Base-by-base conservation (phyloP, 2,113 vertebrate species). In the Cynoglossus semilaevis region DNA sequence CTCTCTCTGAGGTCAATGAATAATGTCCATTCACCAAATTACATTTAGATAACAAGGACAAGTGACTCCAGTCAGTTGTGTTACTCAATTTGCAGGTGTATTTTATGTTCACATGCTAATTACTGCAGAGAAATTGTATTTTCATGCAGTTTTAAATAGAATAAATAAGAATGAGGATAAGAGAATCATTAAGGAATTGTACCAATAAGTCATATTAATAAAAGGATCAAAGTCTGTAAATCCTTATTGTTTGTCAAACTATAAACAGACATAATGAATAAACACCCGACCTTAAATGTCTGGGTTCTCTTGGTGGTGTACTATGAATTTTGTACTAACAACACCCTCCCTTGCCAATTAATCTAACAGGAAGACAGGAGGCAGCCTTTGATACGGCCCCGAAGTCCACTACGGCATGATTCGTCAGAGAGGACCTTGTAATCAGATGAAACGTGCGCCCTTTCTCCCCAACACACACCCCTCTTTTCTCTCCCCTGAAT, bases 401-500 rank as follows among this genome's bases (percentile, higher is more conserved):
- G 76, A 72, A 72, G 79, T 73, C 81, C 65, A 55, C 40, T 60
- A 66, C 51, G 7, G 63, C 51, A 17, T 38, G 63, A 83, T 87
- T 85, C 77, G 76, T 87, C 85, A 73, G 68, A 51, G 56, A 58
- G 70, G 75, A 78, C 84, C 81, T 72, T 51, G 69, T 69, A 82
- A 83, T 88, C 83, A 85, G 81, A 81, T 74, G 69, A 62, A 76
- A 79, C 51, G 68, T 67, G 79, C 62, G 69, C 70, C 63, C 73
- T 64, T 58, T 63, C 58, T 47, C 65, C 53, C 19, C 60, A 73
- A 62, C 62, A 42, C 55, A 61, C 62, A 52, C 49, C 51, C 50
- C 48, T 55, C 10, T 14, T 58, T 45, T 53, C 56, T 76, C 70
- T 58, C 51, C 50, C 61, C 72, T 38, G 84, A 84, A 88, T 90